Conservation (phyloP, 2,888 invertebrate genomes). For the Xanthorhoe designata region DNA sequence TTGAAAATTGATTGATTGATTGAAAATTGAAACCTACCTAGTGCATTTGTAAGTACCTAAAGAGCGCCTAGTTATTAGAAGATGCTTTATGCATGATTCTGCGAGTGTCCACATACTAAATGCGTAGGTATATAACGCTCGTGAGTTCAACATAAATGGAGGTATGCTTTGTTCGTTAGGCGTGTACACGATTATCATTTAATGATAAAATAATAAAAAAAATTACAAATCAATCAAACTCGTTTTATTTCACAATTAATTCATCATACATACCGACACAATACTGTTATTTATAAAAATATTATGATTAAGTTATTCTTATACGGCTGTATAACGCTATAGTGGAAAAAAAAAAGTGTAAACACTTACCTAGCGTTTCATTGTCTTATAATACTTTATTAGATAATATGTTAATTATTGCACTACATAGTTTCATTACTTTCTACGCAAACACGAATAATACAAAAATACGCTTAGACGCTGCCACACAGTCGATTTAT, state of each 20-base stretch:
- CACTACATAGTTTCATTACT: slow-evolving; percentile 31
- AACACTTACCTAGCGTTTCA: slow-evolving; percentile 34
- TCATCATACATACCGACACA: slow-evolving; percentile 68
- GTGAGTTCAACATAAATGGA: no score
- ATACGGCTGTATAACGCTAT: slow-evolving; percentile 53
- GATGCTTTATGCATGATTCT: no score
- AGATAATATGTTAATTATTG: slow-evolving; percentile 33
- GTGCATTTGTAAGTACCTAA: no score
- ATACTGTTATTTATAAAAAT: slow-evolving; percentile 79
- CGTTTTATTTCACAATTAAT: slow-evolving; percentile 56
- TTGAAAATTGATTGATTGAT: no score
- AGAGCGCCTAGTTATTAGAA: no score
- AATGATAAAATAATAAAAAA: neutral
- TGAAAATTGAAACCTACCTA: no score
- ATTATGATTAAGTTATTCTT: slow-evolving; percentile 56
- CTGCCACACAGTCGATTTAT: slow-evolving; percentile 23
- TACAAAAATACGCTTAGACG: slow-evolving; percentile 17
- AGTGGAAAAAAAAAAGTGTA: slow-evolving; percentile 59
- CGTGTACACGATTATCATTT: neutral
- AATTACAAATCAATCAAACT: slow-evolving; percentile 48
- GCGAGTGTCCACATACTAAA: no score
- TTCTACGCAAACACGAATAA: slow-evolving; percentile 32
- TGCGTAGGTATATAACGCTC: no score
- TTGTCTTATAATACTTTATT: slow-evolving; percentile 27
- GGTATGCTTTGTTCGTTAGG: no score